Evolutionary conservation across 2,797 vertebrate species (phyloP), one percentile per base, ranked within the genome.

Genomic region (Sciurus carolinensis): DNA sequence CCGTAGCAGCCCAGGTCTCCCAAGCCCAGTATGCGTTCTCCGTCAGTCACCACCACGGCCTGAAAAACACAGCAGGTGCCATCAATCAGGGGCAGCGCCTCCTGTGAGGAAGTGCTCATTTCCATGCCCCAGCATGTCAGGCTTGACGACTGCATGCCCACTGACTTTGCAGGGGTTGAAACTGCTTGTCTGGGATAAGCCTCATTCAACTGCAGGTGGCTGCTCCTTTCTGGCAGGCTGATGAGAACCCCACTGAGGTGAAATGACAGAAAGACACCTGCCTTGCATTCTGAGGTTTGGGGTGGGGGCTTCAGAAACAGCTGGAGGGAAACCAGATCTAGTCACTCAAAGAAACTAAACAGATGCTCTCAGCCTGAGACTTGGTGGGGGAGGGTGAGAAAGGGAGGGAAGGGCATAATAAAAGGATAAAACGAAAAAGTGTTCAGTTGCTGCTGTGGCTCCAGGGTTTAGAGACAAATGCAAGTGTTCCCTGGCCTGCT

Each of bases 41-140:
- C 99, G 17, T 99, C 99, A 5, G 99, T 99, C 97, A 99, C 99
- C 97, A 99, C 99, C 24, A 99, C 98, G 4, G 99, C 99, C 99
- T 99, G 96, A 82, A 80, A 96, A 97, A 95, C 92, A 96, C 71
- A 94, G 85, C 54, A 86, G 59, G 28, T 0, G 11, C n/a, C 33
- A 20, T 95, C 72, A 91, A 33, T 93, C 59, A 54, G 76, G 28
- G 15, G 22, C 50, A 64, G 89, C 0, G 0, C 33, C 57, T 83
- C 72, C 62, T 1, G 5, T 20, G 71, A 88, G 22, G 1, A 76
- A 89, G 50, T 12, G 26, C 76, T 69, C 26, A 1, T 76, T 42
- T 92, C 52, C 64, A 33, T 47, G 90, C 90, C 72, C 6, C 22
- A 15, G 39, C 42, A 20, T 1, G 3, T 39, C 66, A 62, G 87